Evolutionary conservation across 2,888 invertebrate genomes (phyloP).

Genomic region (Zaprionus bogoriensis): DNA sequence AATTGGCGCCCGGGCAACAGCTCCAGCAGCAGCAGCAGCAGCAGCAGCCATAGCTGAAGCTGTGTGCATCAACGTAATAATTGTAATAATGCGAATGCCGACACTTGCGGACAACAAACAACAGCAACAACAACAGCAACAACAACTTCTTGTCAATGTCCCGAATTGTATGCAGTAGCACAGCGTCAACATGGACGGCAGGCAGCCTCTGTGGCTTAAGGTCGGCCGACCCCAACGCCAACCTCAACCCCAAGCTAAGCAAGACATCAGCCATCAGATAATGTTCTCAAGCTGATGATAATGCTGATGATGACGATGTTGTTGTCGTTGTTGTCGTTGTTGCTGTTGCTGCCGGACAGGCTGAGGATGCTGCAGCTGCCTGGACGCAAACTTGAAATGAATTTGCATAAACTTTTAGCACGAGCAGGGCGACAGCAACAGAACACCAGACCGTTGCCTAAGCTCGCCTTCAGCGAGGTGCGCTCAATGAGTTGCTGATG

Average conservation of each 20-base stretch:
- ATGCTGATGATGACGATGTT: slow-evolving; percentile 10
- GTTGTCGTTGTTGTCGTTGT: slow-evolving; percentile 2
- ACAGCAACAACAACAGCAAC: slow-evolving; percentile 31
- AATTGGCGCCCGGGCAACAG: slow-evolving; percentile 18
- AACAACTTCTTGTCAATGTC: slow-evolving; percentile 18
- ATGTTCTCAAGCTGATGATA: slow-evolving; percentile 28
- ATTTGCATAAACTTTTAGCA: slow-evolving; percentile 72
- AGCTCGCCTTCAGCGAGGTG: slow-evolving; percentile 22
- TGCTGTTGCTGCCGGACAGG: neutral
- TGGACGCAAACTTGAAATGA: slow-evolving; percentile 63
- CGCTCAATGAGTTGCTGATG: neutral
- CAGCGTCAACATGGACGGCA: slow-evolving; percentile 22
- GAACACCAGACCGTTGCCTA: slow-evolving; percentile 15
- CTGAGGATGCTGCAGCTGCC: slow-evolving; percentile 32
- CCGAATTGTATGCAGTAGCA: slow-evolving; percentile 38
- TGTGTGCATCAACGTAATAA: slow-evolving; percentile 73
- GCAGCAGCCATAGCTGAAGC: slow-evolving; percentile 30
- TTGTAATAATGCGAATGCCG: slow-evolving; percentile 74
- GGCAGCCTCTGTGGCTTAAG: slow-evolving; percentile 41
- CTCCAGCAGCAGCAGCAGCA: slow-evolving; percentile 14
- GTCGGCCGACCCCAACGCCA: slow-evolving; percentile 52
- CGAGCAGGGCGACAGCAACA: slow-evolving; percentile 37
- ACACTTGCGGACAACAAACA: slow-evolving; percentile 65
- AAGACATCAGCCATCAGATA: slow-evolving; percentile 51
- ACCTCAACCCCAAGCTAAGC: slow-evolving; percentile 45